Percentiles rank a stretch among this genome's conserved stretches.
Evolutionary conservation across 2,888 invertebrate species (phyloP).

Genomic region (Embidobia sp.): DNA sequence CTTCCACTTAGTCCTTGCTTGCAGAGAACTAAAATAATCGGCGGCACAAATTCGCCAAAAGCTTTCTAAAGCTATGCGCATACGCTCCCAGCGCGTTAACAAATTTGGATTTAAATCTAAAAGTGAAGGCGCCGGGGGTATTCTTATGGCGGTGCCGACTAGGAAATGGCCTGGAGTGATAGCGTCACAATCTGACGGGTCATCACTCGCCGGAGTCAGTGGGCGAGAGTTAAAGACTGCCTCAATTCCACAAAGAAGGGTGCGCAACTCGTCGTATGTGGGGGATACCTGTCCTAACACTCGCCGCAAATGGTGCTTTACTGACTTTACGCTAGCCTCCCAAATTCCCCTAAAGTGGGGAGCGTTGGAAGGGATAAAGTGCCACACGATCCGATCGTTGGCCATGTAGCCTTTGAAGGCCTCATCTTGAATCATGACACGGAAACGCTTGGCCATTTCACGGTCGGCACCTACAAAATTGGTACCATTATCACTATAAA

Average conservation of each 20-base stretch:
- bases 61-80: no score
- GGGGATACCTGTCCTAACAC: background rate
- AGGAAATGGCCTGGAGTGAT: background rate
- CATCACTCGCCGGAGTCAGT: background rate
- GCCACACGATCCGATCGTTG: background rate
- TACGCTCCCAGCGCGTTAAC: no score
- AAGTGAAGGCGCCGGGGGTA: no score
- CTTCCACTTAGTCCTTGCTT: no score
- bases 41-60: no score
- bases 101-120: no score
- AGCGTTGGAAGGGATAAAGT: conserved; percentile 2
- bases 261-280: background rate
- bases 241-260: background rate
- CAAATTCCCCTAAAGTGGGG: conserved; percentile 8
- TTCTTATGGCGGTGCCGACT: no score
- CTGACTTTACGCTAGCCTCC: conserved; percentile 14
- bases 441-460: background rate
- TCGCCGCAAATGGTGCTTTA: background rate
- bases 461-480: no score
- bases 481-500: no score
- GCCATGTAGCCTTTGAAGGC: no score
- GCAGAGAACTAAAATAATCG: no score
- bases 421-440: no score
- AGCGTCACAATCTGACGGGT: background rate
- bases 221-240: background rate